Base-by-base conservation (phyloP, 2,113 vertebrate genomes). In the Calonectris borealis region DNA sequence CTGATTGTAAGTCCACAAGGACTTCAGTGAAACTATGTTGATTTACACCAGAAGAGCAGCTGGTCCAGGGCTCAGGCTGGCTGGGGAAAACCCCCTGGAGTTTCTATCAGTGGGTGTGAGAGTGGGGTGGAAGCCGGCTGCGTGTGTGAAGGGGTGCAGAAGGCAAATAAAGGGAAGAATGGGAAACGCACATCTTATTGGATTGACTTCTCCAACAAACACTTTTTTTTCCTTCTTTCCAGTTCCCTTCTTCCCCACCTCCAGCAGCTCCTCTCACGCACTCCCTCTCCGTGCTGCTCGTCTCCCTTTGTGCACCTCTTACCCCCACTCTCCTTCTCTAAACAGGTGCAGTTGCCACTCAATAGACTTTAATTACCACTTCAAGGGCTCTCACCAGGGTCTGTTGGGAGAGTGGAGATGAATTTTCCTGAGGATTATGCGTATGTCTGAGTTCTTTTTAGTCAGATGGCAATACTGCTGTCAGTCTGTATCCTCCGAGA, bases 281-380 rank as follows among this genome's bases (percentile, higher is more conserved):
- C 87, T 48, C 42, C 60, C 78, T 73, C 86, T 58, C 42, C 0
- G 16, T 15, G 86, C 90, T 85, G 97, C 95, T 93, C 95, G 48
- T 95, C 93, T 93, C 93, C 93, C 96, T 97, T 93, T 88, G 96
- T 95, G 94, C 93, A 65, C 93, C 93, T 95, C 93, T 95, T 94
- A 36, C 93, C 87, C 78, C 16, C 77, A 2, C 86, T 89, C 86
- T 91, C 93, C 96, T 92, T 92, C 91, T 96, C 94, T 80, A 96
- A 96, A 87, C 95, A 96, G 96, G 96, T 97, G 97, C 96, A 92
- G 95, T 94, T 91, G 84, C 94, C 96, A 96, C 97, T 97, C 97
- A 88, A 95, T 97, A 97, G 91, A 96, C 94, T 96, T 97, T 97
- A 97, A 97, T 97, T 96, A 95, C 96, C 95, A 93, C 97, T 97